Base-by-base conservation (phyloP, 2,797 vertebrate genomes). In the Rhinatrema bivittatum region DNA sequence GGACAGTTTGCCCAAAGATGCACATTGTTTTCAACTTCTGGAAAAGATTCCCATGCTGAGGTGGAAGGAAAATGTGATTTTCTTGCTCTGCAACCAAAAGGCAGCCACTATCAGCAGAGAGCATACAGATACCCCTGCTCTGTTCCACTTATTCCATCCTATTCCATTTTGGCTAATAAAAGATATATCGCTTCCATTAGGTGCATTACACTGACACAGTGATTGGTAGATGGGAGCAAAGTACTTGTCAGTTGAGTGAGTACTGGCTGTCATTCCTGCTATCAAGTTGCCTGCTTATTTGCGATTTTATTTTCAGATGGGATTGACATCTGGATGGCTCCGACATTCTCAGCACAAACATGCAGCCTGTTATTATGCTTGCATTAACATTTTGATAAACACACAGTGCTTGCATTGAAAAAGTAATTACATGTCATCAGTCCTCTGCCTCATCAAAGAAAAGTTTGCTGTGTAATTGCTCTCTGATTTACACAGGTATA, bases 331-430 rank as follows among this genome's bases (percentile, higher is more conserved):
- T 78, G 71, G 81, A 86, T 87, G 84, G 86, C 82, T 86, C 79
- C 91, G 89, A 91, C 90, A 89, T 90, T 89, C 85, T 81, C 84
- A 47, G 80, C 63, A 49, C 76, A 81, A 61, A 85, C 74, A 87
- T 49, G 37, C 86, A 94, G 88, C 82, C 91, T 94, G 90, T 92
- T 93, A 94, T 97, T 97, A 97, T 85, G 86, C 85, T 82, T 87
- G 87, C 91, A 97, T 96, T 96, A 95, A 93, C 93, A 95, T 97
- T 94, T 91, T 85, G 89, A 93, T 94, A 95, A 94, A 94, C 91
- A 92, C 90, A 89, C 80, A 73, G 85, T 81, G 65, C 77, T 51
- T n/a, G 85, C 82, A 82, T 81, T 88, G 87, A 87, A 83, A 85
- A 89, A 91, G 90, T 97, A 96, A 97, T 97, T 94, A 87, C 87